Evolutionary conservation across 53 echinoderm and acorn worm genomes (phyloP).

Genomic region (Patiria pectinifera): DNA sequence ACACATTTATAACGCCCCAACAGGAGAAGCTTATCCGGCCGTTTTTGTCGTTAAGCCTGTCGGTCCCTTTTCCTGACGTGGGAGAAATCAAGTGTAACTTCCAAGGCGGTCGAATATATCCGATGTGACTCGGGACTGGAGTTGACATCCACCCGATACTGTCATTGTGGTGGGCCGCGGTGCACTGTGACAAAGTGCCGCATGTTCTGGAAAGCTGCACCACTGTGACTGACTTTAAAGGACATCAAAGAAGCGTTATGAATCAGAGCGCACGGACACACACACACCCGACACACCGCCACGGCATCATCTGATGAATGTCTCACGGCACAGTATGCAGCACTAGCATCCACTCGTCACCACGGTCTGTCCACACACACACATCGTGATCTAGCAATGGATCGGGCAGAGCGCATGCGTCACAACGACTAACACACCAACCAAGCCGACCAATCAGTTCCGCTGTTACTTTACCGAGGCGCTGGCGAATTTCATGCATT

Average conservation of each 20-base stretch:
- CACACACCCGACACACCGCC: not conserved
- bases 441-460: constrained; percentile 31
- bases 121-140: constrained; percentile 8
- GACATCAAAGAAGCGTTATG: constrained; percentile 21
- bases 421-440: not conserved
- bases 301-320: not conserved
- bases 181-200: not conserved
- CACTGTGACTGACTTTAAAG: constrained; percentile 17
- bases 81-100: constrained; percentile 47
- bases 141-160: constrained; percentile 19
- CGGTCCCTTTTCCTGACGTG: not conserved
- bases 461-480: not conserved
- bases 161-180: not conserved
- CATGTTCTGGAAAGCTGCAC: not conserved
- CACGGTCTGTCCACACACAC: not conserved
- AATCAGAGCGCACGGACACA: constrained; percentile 10
- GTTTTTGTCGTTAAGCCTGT: constrained; percentile 47
- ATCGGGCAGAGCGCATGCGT: constrained; percentile 3
- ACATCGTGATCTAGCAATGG: not conserved
- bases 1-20: constrained; percentile 13
- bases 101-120: constrained; percentile 53
- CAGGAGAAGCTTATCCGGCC: not conserved
- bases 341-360: not conserved
- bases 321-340: constrained; percentile 15
- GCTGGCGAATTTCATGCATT: not conserved